Evolutionary conservation across 2,113 vertebrate species (phyloP).

Genomic region (Formicarius rufipectus): DNA sequence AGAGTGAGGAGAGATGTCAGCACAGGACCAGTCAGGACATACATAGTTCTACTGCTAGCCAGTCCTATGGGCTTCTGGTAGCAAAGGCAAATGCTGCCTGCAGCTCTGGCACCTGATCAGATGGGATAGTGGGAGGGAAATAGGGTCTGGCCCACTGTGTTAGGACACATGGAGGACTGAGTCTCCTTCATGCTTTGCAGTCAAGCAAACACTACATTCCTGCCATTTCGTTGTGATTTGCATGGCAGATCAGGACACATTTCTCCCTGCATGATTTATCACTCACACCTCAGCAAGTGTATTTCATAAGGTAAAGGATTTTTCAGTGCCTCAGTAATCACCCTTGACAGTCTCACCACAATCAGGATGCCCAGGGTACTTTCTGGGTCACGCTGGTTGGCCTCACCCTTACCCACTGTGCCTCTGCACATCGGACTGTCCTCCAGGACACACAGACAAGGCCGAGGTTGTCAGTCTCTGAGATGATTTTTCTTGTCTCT

Average conservation of each 20-base stretch:
- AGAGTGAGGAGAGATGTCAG: background rate
- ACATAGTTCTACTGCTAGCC: background rate
- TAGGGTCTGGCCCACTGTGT: fast-evolving
- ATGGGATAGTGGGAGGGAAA: background rate
- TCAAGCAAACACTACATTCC: background rate
- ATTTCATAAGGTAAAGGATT: background rate
- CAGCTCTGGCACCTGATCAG: background rate
- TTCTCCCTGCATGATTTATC: background rate
- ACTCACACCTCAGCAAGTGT: background rate
- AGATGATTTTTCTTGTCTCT: background rate
- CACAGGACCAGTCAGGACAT: background rate
- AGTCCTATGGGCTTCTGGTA: background rate
- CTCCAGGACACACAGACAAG: background rate
- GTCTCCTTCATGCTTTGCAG: conserved; percentile 4
- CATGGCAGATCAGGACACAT: background rate
- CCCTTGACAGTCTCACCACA: background rate
- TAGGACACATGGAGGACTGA: background rate
- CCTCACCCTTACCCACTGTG: background rate
- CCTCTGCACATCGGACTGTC: background rate
- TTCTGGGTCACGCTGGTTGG: background rate
- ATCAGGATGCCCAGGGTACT: background rate
- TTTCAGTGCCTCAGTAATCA: background rate
- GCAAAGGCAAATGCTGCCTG: background rate
- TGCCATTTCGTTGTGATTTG: background rate
- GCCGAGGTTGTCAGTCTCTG: background rate